Evolutionary conservation across 2,113 vertebrate genomes (phyloP).

Genomic region (Oryzias woworae): DNA sequence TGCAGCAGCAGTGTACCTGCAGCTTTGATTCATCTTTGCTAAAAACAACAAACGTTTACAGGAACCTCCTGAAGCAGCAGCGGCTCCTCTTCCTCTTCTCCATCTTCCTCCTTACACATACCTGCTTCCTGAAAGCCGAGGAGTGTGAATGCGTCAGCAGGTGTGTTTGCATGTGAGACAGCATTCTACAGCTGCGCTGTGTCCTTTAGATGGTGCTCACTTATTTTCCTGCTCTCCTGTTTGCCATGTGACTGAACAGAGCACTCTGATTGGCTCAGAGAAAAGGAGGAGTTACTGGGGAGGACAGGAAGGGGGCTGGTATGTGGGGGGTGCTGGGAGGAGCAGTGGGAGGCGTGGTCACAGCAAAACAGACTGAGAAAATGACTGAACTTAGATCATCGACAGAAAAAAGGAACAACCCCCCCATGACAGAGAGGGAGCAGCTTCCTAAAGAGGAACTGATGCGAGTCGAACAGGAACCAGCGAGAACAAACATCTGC

Average conservation of each 20-base stretch:
- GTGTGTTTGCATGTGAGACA: slow-evolving; percentile 22
- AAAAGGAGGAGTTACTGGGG: slow-evolving; percentile 37
- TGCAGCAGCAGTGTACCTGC: too few species aligned
- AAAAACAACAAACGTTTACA: too few species aligned
- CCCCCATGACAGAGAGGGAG: too few species aligned
- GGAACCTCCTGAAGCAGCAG: too few species aligned
- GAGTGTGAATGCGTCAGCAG: slow-evolving; percentile 5
- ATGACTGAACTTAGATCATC: too few species aligned
- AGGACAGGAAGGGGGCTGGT: slow-evolving; percentile 33
- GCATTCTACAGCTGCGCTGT: slow-evolving; percentile 33
- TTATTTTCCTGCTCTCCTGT: slow-evolving; percentile 71
- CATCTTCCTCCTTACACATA: not conserved
- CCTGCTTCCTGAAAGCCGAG: slow-evolving; percentile 41
- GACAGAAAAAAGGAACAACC: too few species aligned
- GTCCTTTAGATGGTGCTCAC: slow-evolving; percentile 58
- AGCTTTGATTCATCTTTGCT: too few species aligned
- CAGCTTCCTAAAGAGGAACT: too few species aligned
- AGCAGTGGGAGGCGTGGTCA: slow-evolving; percentile 12
- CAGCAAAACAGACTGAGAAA: not conserved
- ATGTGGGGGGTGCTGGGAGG: slow-evolving; percentile 15
- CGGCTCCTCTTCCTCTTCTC: slow-evolving; percentile 12
- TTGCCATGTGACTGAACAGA: slow-evolving; percentile 62
- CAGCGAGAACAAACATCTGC: too few species aligned
- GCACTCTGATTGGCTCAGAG: slow-evolving; percentile 61
- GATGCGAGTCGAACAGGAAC: too few species aligned